A percentile compares a stretch with the other conserved stretches of the same genome.
Conservation (phyloP, 2,888 invertebrate genomes). For the Agrilus biguttatus region DNA sequence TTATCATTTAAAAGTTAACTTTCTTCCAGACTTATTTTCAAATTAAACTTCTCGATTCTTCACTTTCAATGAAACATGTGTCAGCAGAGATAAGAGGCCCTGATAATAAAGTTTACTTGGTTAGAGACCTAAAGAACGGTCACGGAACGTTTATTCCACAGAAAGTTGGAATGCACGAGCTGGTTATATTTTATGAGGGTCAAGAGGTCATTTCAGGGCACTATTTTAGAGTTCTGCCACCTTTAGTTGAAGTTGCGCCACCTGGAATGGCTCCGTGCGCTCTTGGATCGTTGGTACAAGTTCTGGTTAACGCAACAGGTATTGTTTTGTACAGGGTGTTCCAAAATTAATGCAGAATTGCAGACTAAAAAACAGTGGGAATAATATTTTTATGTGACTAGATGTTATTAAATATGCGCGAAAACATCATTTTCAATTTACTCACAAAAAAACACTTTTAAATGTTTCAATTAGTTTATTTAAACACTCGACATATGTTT, state of each 20-base stretch:
- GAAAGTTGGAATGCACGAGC: slow-evolving; percentile 87
- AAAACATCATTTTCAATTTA: no score
- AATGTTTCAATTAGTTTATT: no score
- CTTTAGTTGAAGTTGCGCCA: slow-evolving; percentile 72
- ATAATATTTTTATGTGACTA: no score
- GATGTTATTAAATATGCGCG: no score
- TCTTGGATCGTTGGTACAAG: slow-evolving; percentile 88
- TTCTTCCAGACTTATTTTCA: slow-evolving; percentile 59
- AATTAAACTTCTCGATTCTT: slow-evolving; percentile 51
- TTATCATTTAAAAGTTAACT: slow-evolving; percentile 3
- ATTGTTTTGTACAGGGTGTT: slow-evolving; percentile 3
- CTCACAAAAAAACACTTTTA: no score
- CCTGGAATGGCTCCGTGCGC: slow-evolving; percentile 94
- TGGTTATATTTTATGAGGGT: slow-evolving; percentile 41
- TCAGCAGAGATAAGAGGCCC: slow-evolving; percentile 27
- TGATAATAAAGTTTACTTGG: slow-evolving; percentile 27
- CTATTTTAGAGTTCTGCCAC: slow-evolving; percentile 78
- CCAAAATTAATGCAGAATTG: no score
- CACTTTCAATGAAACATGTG: slow-evolving; percentile 24
- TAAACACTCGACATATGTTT: no score
- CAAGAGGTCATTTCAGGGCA: slow-evolving; percentile 42
- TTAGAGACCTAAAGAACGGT: slow-evolving; percentile 43
- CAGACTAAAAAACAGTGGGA: no score
- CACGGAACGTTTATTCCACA: slow-evolving; percentile 76
- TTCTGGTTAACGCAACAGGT: slow-evolving; percentile 77